Conservation (phyloP, 2,888 invertebrate genomes). For the Timema podura region DNA sequence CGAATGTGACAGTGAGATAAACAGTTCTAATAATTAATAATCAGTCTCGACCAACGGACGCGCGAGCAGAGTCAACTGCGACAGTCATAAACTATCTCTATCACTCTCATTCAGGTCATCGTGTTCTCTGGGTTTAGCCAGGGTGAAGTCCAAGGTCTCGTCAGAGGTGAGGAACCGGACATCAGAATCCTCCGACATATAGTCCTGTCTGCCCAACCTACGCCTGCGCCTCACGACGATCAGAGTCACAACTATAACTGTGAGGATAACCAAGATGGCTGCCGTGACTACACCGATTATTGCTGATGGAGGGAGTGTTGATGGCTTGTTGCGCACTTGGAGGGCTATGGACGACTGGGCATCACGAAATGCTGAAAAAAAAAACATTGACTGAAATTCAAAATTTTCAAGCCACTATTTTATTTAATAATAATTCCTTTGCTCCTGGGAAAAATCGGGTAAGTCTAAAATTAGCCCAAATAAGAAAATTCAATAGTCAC, state of each 20-base stretch:
- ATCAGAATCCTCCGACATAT: slow-evolving; percentile 48
- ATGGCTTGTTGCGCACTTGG: too few relatives aligned
- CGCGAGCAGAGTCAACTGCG: too few relatives aligned
- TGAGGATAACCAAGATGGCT: background rate
- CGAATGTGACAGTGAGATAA: too few relatives aligned
- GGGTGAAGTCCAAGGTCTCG: slow-evolving; percentile 51
- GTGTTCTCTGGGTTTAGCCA: slow-evolving; percentile 41
- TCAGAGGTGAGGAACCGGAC: slow-evolving; percentile 54
- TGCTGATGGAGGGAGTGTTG: background rate
- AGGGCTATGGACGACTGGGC: too few relatives aligned
- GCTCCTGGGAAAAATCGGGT: too few relatives aligned
- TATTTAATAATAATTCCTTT: too few relatives aligned
- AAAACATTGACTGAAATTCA: background rate
- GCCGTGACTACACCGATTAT: background rate
- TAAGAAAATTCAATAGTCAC: too few relatives aligned
- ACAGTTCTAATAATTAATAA: too few relatives aligned
- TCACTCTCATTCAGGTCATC: background rate
- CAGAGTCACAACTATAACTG: slow-evolving; percentile 4
- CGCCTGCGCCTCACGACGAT: slow-evolving; percentile 14
- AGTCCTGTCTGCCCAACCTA: slow-evolving; percentile 1
- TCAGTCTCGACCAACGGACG: too few relatives aligned
- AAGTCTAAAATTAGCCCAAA: too few relatives aligned
- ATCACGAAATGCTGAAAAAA: background rate
- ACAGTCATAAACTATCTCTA: too few relatives aligned
- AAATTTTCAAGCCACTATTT: too few relatives aligned